Conservation (phyloP, 2,113 vertebrate genomes). For the Semnornis frantzii region DNA sequence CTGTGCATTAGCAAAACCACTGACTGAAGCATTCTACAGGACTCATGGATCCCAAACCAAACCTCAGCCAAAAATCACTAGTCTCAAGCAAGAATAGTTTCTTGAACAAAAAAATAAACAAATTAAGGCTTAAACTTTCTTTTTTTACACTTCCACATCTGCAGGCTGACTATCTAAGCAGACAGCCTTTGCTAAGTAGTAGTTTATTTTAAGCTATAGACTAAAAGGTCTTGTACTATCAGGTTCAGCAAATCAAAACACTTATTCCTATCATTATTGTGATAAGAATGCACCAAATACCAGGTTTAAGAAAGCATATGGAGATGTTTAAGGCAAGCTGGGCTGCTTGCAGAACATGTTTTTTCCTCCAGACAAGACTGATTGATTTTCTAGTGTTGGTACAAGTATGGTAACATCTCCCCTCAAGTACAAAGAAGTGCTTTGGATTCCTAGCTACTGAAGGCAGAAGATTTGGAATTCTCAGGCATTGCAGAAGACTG, state of each 20-base stretch:
- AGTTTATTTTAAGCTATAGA: background rate
- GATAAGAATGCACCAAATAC: background rate
- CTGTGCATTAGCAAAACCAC: background rate
- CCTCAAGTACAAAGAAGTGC: background rate
- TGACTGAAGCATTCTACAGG: background rate
- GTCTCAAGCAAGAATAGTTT: background rate
- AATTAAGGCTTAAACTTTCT: background rate
- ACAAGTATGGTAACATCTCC: background rate
- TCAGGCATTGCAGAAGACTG: no score
- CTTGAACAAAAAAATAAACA: background rate
- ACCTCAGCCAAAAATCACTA: background rate
- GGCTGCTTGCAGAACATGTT: background rate
- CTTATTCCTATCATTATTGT: background rate
- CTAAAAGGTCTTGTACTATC: background rate
- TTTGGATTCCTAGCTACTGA: background rate
- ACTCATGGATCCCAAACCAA: background rate
- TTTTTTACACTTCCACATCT: background rate
- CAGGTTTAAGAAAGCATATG: background rate
- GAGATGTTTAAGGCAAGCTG: background rate
- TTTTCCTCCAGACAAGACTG: background rate
- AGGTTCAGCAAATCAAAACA: background rate
- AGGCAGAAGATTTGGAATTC: background rate
- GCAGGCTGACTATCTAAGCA: background rate
- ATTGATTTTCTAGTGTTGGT: background rate
- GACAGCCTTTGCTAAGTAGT: background rate